Conservation (phyloP, 64 coral and sea anemone species). For the Porites lutea region DNA sequence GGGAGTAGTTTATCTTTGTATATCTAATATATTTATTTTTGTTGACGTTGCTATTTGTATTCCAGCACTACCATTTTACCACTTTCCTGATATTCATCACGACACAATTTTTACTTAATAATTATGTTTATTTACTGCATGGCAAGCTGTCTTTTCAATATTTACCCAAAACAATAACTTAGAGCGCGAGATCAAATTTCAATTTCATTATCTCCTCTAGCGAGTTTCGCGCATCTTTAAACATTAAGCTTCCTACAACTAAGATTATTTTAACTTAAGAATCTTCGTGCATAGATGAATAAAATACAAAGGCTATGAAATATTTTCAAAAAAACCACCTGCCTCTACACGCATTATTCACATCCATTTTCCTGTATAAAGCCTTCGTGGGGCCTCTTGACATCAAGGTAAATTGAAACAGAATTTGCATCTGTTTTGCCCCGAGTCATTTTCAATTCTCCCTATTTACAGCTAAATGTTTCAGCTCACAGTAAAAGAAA, state of each 20-base stretch:
- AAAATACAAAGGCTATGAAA: not conserved
- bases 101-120: not conserved
- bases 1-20: too few relatives aligned
- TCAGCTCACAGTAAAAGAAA: too few relatives aligned
- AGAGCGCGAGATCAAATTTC: slow-evolving; percentile 7
- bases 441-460: too few relatives aligned
- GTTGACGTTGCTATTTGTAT: too few relatives aligned
- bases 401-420: not conserved
- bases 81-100: not conserved
- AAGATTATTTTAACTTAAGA: not conserved
- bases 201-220: not conserved
- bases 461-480: too few relatives aligned
- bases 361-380: not conserved
- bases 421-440: too few relatives aligned
- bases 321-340: not conserved
- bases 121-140: not conserved
- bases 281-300: not conserved
- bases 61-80: not conserved
- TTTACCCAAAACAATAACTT: not conserved
- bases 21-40: too few relatives aligned
- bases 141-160: not conserved
- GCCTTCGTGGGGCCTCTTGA: not conserved
- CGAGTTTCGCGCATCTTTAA: not conserved
- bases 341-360: not conserved
- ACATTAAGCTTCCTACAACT: not conserved